A percentile compares a stretch with the other conserved stretches of the same genome.
These are phyloP conservation scores for Paedocypris micromegethes DNA, from an alignment of 2,797 vertebrate genomes.

Conservation along the genomic window DNA sequence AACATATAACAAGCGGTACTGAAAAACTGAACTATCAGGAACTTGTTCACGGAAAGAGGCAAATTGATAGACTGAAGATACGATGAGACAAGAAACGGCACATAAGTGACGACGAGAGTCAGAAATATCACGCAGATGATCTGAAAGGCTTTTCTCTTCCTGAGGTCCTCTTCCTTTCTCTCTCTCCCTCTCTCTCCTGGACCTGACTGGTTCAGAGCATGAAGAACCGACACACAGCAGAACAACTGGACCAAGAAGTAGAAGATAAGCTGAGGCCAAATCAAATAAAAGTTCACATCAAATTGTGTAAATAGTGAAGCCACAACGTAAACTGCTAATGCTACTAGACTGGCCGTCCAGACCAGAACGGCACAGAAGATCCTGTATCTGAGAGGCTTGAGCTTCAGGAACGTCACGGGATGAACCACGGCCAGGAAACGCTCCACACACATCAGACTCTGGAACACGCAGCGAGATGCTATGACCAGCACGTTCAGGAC, in stretches of 20 bases:
- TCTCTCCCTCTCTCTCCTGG: conserved; percentile 37
- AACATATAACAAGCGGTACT: not conserved
- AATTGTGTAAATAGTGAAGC: too few species aligned
- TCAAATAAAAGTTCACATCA: not conserved
- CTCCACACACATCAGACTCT: not conserved
- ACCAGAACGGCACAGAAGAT: conserved; percentile 17
- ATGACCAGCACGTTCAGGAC: not conserved
- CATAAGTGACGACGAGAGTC: not conserved
- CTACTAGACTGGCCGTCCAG: conserved; percentile 8
- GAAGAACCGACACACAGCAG: conserved; percentile 18
- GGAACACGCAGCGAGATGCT: conserved; percentile 15
- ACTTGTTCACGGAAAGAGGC: too few species aligned
- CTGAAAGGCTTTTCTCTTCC: conserved; percentile 50
- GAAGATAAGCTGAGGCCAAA: not conserved
- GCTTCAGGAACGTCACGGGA: conserved; percentile 39
- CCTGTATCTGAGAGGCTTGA: conserved; percentile 37
- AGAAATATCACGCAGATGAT: conserved; percentile 22
- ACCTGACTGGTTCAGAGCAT: conserved; percentile 38
- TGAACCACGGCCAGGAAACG: conserved; percentile 35
- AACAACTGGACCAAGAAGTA: conserved; percentile 9
- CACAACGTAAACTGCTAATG: not conserved
- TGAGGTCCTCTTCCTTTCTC: conserved; percentile 48
- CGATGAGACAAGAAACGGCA: not conserved
- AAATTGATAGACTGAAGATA: not conserved
- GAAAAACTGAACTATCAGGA: too few species aligned